A percentile compares a stretch with the other conserved stretches of the same genome.
Conservation (phyloP, 2,888 invertebrate genomes). For the Caenorhabditis afra region DNA sequence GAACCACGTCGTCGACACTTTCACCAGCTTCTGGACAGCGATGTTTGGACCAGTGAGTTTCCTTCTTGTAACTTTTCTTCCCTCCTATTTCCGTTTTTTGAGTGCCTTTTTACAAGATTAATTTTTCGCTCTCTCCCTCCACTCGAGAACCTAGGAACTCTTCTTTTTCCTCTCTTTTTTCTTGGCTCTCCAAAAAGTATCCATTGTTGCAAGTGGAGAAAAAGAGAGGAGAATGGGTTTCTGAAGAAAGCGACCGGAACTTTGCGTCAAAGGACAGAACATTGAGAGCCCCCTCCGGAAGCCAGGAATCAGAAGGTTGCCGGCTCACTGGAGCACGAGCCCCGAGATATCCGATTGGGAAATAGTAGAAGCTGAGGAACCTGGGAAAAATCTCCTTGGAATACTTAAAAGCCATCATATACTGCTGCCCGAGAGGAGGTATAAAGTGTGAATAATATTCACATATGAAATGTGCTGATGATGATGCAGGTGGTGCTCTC, state of each 20-base stretch:
- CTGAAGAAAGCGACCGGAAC: constrained; percentile 30
- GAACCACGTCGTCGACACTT: constrained; percentile 70
- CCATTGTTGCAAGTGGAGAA: constrained; percentile 1
- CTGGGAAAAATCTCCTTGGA: too few relatives aligned
- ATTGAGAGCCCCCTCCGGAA: constrained; percentile 20
- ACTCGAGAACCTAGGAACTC: not conserved
- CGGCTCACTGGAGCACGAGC: constrained; percentile 18
- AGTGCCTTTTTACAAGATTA: constrained; percentile 38
- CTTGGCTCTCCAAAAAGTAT: not conserved
- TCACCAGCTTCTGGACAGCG: constrained; percentile 68
- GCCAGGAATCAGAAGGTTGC: not conserved
- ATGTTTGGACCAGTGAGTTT: constrained; percentile 68
- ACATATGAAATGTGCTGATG: too few relatives aligned
- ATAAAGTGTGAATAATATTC: too few relatives aligned
- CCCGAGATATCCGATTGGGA: too few relatives aligned
- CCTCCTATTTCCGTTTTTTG: constrained; percentile 12
- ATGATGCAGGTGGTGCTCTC: too few relatives aligned
- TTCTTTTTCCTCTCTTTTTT: not conserved
- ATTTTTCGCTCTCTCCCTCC: constrained; percentile 8
- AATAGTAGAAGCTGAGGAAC: too few relatives aligned
- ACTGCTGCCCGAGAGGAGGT: too few relatives aligned
- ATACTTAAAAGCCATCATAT: too few relatives aligned
- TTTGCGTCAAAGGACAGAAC: constrained; percentile 43
- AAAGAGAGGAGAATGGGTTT: not conserved
- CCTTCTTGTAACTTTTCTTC: constrained; percentile 6